These are phyloP conservation scores for Vombatus ursinus DNA, from an alignment of 2,113 vertebrate species.

Conservation along the genomic window DNA sequence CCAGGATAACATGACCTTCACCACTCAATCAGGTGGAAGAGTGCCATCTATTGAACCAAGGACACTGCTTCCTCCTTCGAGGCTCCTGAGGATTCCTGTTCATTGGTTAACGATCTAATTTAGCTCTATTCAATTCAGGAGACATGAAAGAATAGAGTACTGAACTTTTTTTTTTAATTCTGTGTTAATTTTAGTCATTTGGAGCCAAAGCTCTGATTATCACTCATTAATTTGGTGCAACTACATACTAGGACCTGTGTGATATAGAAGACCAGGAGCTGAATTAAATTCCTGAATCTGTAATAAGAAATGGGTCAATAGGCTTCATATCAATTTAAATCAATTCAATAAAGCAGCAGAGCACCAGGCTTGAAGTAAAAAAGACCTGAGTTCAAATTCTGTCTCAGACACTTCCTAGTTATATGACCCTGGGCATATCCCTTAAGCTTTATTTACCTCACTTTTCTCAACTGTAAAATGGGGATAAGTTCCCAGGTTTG, in stretches of 20 bases:
- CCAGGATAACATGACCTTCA: constrained; percentile 37
- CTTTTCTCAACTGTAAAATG: not conserved
- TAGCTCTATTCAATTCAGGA: not conserved
- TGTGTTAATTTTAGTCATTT: not conserved
- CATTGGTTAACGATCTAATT: not conserved
- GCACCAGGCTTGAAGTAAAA: not conserved
- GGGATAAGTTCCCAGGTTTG: not conserved
- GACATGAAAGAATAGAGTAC: not conserved
- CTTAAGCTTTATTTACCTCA: not conserved
- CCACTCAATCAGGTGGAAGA: constrained; percentile 66
- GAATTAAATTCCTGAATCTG: not conserved
- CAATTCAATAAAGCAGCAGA: not conserved
- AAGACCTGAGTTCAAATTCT: not conserved
- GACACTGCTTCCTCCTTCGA: not conserved
- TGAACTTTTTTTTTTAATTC: not conserved
- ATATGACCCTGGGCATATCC: not conserved
- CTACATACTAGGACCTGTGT: not conserved
- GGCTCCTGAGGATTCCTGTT: not conserved
- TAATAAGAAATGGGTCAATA: not conserved
- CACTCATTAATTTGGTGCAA: not conserved
- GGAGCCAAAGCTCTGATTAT: not conserved
- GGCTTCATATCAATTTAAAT: not conserved
- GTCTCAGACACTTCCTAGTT: not conserved
- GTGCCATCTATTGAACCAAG: constrained; percentile 71
- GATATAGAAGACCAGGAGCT: not conserved